A percentile compares a stretch with the other conserved stretches of the same genome.
These are phyloP conservation scores for Anaspis maculata DNA, from an alignment of 2,888 invertebrate genomes.

Conservation along the genomic window DNA sequence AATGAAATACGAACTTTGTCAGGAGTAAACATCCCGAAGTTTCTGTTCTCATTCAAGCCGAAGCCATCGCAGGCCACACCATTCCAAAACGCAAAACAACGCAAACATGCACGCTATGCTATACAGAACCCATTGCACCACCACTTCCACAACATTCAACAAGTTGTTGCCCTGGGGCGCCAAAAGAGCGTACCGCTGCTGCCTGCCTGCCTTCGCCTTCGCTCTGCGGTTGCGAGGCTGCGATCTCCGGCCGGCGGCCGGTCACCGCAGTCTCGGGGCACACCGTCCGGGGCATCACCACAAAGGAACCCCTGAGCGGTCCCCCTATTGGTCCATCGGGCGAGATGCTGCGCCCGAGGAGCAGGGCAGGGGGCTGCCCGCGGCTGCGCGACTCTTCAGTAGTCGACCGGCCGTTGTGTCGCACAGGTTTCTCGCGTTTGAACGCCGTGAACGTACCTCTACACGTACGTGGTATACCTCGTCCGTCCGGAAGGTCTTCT, in stretches of 20 bases:
- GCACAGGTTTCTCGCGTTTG: conserved; percentile 4
- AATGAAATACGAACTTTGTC: too few species aligned
- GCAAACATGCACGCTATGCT: too few species aligned
- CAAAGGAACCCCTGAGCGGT: conserved; percentile 26
- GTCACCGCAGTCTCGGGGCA: too few species aligned
- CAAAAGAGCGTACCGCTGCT: conserved; percentile 23
- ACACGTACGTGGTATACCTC: too few species aligned
- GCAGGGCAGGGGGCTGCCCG: conserved; percentile 35
- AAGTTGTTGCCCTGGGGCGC: conserved; percentile 28
- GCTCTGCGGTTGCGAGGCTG: too few species aligned
- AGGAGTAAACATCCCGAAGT: too few species aligned
- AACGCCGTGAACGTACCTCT: not conserved
- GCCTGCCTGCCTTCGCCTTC: too few species aligned
- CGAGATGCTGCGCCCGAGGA: conserved; percentile 37
- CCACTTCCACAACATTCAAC: conserved; percentile 25
- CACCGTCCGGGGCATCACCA: conserved; percentile 16
- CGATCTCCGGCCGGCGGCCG: too few species aligned
- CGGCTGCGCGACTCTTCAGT: conserved; percentile 40
- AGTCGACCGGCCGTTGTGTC: conserved; percentile 35
- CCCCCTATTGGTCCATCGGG: conserved; percentile 37
- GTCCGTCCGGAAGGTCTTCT: too few species aligned
- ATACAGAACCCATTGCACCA: too few species aligned
- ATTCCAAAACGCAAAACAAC: too few species aligned
- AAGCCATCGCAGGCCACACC: conserved; percentile 8
- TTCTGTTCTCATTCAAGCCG: too few species aligned